A percentile compares a stretch with the other conserved stretches of the same genome.
Evolutionary conservation across 2,888 invertebrate species (phyloP).

Genomic region (Anarsia innoxiella): DNA sequence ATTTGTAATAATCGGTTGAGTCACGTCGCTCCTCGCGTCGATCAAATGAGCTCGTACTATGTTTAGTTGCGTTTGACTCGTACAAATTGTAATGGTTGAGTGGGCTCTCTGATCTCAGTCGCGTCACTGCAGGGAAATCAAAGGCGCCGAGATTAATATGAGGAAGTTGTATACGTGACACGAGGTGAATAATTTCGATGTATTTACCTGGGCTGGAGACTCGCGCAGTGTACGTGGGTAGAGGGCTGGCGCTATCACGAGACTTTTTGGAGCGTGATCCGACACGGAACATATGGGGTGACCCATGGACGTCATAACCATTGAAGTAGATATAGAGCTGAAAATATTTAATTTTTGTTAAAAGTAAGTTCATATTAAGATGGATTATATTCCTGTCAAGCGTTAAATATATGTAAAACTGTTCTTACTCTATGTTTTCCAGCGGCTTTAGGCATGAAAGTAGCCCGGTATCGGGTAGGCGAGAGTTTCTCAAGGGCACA

Average conservation of each 20-base stretch:
- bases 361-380: neutral
- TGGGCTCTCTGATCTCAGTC: constrained; percentile 65
- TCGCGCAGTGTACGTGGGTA: constrained; percentile 66
- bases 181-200: neutral
- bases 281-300: constrained; percentile 90
- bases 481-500: constrained; percentile 88
- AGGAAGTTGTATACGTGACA: neutral
- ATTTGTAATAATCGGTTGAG: constrained; percentile 62
- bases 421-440: constrained; percentile 85
- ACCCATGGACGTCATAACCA: constrained; percentile 87
- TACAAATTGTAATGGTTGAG: constrained; percentile 57
- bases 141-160: no score
- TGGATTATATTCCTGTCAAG: no score
- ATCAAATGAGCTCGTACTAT: constrained; percentile 53
- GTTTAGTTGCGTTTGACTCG: constrained; percentile 52
- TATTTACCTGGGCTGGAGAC: constrained; percentile 68
- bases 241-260: constrained; percentile 59
- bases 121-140: constrained; percentile 42
- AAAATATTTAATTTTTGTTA: neutral
- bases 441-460: constrained; percentile 84
- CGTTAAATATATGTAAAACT: no score
- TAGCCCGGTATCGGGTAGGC: constrained; percentile 83
- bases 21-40: constrained; percentile 62
- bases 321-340: constrained; percentile 95
- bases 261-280: constrained; percentile 79